Conservation (phyloP, 2,113 vertebrate genomes). For the Xenopus laevis region DNA sequence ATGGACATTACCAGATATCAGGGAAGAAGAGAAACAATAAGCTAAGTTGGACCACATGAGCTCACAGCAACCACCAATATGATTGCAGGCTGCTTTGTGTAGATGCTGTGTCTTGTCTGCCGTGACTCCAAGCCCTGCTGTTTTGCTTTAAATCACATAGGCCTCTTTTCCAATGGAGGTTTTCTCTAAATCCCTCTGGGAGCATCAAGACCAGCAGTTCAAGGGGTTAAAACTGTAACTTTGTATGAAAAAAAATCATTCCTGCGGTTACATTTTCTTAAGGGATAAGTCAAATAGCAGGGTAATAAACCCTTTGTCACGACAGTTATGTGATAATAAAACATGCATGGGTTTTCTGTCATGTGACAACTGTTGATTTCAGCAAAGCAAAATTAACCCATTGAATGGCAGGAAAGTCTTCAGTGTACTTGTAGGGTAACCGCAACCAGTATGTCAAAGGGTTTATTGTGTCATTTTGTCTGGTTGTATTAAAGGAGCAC, state of each 20-base stretch:
- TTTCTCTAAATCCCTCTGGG: not conserved
- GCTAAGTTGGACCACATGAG: slow-evolving; percentile 33
- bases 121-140: slow-evolving; percentile 47
- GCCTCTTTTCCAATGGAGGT: not conserved
- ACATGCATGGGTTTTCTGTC: slow-evolving; percentile 2
- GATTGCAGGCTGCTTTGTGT: slow-evolving; percentile 55
- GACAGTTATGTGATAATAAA: slow-evolving; percentile 2
- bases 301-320: slow-evolving; percentile 14
- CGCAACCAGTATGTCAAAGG: not conserved
- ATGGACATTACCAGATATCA: slow-evolving; percentile 53
- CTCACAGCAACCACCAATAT: slow-evolving; percentile 44
- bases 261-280: slow-evolving; percentile 39
- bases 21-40: slow-evolving; percentile 14
- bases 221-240: slow-evolving; percentile 2
- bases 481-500: not conserved
- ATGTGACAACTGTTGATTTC: not conserved
- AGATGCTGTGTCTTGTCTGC: slow-evolving; percentile 49
- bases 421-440: not conserved
- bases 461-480: not conserved
- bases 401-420: not conserved
- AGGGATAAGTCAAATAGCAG: slow-evolving; percentile 37
- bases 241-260: no score
- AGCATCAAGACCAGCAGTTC: slow-evolving; percentile 17
- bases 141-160: slow-evolving; percentile 52
- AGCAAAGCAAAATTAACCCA: not conserved